Conservation (phyloP, 2,113 vertebrate species). For the Alethe diademata region DNA sequence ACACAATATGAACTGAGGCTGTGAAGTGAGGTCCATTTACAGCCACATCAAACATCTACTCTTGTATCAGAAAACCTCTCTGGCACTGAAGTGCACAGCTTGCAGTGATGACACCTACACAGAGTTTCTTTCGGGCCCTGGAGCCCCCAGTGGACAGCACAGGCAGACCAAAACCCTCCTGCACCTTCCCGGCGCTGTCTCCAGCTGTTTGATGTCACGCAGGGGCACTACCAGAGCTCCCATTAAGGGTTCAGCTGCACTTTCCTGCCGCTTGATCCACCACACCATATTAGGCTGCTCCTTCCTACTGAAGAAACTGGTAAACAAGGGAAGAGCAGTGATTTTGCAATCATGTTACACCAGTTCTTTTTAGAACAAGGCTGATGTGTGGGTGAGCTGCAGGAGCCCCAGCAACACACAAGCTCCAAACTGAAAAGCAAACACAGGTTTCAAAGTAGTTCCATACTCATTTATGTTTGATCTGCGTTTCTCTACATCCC, state of each 20-base stretch:
- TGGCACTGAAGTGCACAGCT: background rate
- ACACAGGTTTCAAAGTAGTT: background rate
- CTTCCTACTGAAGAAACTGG: background rate
- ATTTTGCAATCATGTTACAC: rapidly evolving
- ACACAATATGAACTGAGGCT: rapidly evolving
- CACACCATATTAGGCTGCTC: rapidly evolving
- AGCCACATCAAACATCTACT: background rate
- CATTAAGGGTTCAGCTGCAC: background rate
- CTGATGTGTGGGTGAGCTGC: background rate
- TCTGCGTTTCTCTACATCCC: background rate
- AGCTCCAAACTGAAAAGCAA: background rate
- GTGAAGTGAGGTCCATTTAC: rapidly evolving
- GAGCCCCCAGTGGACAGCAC: rapidly evolving
- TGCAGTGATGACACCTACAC: background rate
- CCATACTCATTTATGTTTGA: background rate
- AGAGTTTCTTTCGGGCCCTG: background rate
- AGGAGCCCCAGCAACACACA: background rate
- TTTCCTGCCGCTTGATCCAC: background rate
- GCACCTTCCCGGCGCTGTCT: rapidly evolving
- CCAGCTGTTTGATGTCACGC: background rate
- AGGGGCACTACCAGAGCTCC: background rate
- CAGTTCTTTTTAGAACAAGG: background rate
- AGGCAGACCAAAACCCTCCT: background rate
- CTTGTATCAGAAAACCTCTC: background rate
- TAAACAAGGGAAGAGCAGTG: background rate